Evolutionary conservation across 2,797 vertebrate species (phyloP).

Genomic region (Pangasius djambal): DNA sequence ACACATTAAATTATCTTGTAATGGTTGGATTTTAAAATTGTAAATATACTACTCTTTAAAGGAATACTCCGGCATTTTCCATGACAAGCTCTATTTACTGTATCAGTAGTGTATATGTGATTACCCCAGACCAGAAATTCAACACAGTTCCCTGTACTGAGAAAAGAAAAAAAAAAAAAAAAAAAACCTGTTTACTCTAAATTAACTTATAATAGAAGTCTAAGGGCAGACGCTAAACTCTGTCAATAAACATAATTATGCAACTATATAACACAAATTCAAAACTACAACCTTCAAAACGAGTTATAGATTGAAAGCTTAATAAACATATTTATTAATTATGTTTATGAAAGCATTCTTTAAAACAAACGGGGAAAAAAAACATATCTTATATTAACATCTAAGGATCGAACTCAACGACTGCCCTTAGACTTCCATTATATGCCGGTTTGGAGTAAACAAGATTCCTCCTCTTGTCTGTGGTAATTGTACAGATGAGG

Average conservation of each 20-base stretch:
- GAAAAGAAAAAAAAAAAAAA: background rate
- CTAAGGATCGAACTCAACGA: background rate
- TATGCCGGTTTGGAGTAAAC: background rate
- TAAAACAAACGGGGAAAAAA: too few relatives aligned
- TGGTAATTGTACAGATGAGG: background rate
- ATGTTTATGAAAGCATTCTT: background rate
- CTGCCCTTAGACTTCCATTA: background rate
- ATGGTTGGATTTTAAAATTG: background rate
- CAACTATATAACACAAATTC: background rate
- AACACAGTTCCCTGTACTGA: background rate
- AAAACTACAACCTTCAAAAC: background rate
- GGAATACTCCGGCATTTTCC: background rate
- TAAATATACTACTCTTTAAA: background rate
- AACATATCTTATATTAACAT: background rate
- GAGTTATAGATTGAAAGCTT: too few relatives aligned
- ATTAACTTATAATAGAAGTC: background rate
- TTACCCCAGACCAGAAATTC: background rate
- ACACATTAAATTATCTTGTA: background rate
- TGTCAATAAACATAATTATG: background rate
- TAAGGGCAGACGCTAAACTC: background rate
- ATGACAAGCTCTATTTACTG: background rate
- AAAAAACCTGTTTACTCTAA: background rate
- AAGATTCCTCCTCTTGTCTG: background rate
- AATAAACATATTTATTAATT: too few relatives aligned
- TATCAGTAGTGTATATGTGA: background rate